phyloP scores from a whole-genome alignment of 2,113 vertebrate species.

The Planiliza haematocheilus region DNA sequence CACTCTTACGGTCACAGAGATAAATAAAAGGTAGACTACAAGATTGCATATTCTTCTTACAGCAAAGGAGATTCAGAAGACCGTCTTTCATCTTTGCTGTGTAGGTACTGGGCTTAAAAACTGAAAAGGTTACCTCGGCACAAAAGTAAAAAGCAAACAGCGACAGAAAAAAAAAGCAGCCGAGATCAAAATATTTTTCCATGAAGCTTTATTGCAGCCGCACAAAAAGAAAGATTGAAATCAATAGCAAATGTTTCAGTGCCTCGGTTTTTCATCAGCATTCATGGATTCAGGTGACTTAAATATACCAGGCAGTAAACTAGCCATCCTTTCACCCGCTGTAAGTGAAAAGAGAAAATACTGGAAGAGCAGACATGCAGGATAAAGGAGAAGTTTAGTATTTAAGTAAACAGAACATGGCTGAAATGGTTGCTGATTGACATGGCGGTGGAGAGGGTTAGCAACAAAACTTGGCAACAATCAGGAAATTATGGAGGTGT shows the following conservation, averaged over 20 bases:
- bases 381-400: too few relatives aligned
- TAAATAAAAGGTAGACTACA: slow-evolving; percentile 4
- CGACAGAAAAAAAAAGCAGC: background rate
- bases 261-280: slow-evolving; percentile 31
- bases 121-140: slow-evolving; percentile 21
- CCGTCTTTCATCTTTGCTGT: background rate
- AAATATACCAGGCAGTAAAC: slow-evolving; percentile 34
- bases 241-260: slow-evolving; percentile 43
- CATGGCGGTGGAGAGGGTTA: background rate
- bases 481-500: background rate
- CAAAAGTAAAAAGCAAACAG: slow-evolving; percentile 15
- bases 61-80: slow-evolving; percentile 6
- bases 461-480: background rate
- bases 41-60: background rate
- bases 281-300: slow-evolving; percentile 18
- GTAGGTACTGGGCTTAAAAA: background rate
- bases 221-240: slow-evolving; percentile 44
- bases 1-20: slow-evolving; percentile 18
- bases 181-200: slow-evolving; percentile 25
- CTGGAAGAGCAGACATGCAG: background rate
- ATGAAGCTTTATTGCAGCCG: slow-evolving; percentile 13
- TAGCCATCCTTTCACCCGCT: slow-evolving; percentile 2
- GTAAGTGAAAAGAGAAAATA: background rate
- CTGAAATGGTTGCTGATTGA: background rate
- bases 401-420: background rate